phyloP scores from a whole-genome alignment of 2,797 vertebrate species.

The Lithobates sylvaticus region DNA sequence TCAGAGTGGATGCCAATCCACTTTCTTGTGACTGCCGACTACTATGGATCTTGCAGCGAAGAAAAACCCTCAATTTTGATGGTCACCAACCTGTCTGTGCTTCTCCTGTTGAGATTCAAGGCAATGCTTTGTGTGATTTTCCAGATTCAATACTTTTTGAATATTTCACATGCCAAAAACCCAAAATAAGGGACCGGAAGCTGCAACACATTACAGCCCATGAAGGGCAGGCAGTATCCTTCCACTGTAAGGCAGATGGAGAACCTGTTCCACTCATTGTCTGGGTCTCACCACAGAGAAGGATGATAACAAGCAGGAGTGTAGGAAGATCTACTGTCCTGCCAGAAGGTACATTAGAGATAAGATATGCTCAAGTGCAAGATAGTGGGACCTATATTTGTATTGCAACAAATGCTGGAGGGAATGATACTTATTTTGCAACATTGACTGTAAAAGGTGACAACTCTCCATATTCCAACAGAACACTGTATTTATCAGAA shows the following conservation, averaged over 20 bases:
- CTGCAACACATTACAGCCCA: constrained; percentile 87
- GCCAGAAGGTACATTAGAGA: constrained; percentile 90
- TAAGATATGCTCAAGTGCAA: constrained; percentile 86
- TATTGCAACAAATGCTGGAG: constrained; percentile 95
- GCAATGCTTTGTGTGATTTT: constrained; percentile 86
- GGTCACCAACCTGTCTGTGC: constrained; percentile 88
- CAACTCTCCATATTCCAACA: constrained; percentile 78
- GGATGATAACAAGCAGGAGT: constrained; percentile 87
- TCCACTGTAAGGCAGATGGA: constrained; percentile 91
- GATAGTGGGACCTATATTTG: constrained; percentile 98
- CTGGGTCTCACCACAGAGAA: constrained; percentile 95
- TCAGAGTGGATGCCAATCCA: constrained; percentile 93
- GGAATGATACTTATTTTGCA: constrained; percentile 97
- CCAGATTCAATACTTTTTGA: constrained; percentile 94
- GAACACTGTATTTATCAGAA: constrained; percentile 85
- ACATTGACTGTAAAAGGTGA: constrained; percentile 88
- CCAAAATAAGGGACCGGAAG: constrained; percentile 92
- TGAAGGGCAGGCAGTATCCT: constrained; percentile 90
- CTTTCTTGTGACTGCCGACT: constrained; percentile 95
- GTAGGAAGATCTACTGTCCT: constrained; percentile 85
- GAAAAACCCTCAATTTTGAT: constrained; percentile 94
- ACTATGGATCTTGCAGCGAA: constrained; percentile 94
- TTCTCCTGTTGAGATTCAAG: constrained; percentile 87
- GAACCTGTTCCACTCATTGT: constrained; percentile 89
- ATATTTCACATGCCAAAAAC: constrained; percentile 95